These are phyloP conservation scores for Microcebus lehilahytsara DNA, from an alignment of 2,113 vertebrate genomes.

Conservation along the genomic window DNA sequence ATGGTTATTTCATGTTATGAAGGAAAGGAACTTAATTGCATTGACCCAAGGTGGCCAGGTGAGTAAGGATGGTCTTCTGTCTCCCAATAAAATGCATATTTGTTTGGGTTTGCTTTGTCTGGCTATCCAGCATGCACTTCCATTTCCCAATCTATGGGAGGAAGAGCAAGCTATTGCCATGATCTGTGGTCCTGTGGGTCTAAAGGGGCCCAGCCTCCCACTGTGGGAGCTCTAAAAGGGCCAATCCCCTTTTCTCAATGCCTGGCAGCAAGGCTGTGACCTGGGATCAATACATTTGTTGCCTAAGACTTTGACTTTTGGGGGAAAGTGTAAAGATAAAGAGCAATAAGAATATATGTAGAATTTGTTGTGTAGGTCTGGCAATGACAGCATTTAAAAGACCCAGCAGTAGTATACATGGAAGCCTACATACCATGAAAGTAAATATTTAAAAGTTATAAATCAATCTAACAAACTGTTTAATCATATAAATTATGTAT, in stretches of 20 bases:
- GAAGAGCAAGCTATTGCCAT: accelerated
- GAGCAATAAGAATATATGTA: neutral
- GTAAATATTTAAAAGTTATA: neutral
- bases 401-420: accelerated
- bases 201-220: neutral
- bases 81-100: neutral
- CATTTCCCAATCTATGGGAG: neutral
- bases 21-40: neutral
- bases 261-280: neutral
- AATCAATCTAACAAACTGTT: neutral
- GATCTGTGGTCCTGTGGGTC: neutral
- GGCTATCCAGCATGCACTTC: neutral
- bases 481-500: neutral
- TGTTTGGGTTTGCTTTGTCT: neutral
- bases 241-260: neutral
- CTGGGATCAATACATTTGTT: neutral
- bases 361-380: neutral
- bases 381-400: neutral
- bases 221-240: accelerated
- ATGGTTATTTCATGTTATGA: neutral
- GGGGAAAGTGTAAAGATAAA: neutral
- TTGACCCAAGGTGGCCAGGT: neutral
- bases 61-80: neutral
- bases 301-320: neutral
- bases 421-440: neutral